Conservation (phyloP, 2,797 vertebrate species). For the Phrynocephalus vlangalii region DNA sequence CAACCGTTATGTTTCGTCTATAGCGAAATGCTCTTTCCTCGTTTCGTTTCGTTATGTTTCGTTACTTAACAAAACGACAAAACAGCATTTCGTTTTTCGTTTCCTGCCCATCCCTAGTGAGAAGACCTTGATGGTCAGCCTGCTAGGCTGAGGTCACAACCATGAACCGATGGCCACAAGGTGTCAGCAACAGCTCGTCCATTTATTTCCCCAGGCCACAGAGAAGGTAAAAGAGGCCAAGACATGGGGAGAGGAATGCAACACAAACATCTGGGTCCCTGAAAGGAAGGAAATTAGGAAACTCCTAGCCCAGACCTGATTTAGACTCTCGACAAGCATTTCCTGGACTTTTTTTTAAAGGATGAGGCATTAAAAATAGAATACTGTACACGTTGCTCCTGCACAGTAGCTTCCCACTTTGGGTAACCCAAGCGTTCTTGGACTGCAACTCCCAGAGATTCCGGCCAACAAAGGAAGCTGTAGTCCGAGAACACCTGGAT, state of each 20-base stretch:
- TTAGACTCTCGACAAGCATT: neutral
- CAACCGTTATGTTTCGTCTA: no score
- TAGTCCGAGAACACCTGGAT: no score
- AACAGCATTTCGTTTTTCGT: no score
- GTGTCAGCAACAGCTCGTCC: constrained; percentile 4
- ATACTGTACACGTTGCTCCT: neutral
- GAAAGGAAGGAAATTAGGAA: neutral
- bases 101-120: no score
- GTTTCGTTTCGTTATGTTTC: no score
- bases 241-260: neutral
- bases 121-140: neutral
- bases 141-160: neutral
- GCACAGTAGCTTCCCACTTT: no score
- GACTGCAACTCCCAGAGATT: no score
- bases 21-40: no score
- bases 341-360: neutral
- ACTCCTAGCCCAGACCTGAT: neutral
- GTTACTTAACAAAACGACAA: no score
- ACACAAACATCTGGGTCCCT: neutral
- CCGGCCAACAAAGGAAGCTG: no score
- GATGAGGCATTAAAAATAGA: neutral
- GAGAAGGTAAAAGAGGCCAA: neutral
- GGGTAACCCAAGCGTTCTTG: no score
- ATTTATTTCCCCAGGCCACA: neutral
- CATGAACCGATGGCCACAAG: constrained; percentile 4